These are phyloP conservation scores for Neolamprologus tretocephalus DNA, from an alignment of 2,113 vertebrate species.

Conservation along the genomic window DNA sequence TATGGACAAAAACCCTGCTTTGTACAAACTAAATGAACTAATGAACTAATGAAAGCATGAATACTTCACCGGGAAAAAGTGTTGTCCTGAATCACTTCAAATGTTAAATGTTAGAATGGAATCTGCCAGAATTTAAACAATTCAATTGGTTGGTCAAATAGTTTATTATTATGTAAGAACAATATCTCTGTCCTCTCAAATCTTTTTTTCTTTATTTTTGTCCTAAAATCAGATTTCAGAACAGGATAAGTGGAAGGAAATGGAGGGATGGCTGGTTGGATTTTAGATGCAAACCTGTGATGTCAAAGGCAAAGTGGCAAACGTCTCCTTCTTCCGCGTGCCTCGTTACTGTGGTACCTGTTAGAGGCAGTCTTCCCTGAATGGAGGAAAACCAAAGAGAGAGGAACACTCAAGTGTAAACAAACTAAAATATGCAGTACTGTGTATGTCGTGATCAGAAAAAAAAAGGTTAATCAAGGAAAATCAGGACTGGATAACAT, in stretches of 20 bases:
- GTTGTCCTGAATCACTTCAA: neutral
- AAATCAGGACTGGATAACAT: neutral
- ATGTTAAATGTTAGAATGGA: neutral
- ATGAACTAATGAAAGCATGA: neutral
- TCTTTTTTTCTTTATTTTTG: neutral
- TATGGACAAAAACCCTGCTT: rapidly evolving
- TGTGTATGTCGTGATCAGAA: rapidly evolving
- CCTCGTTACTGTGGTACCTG: conserved; percentile 81
- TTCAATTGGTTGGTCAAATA: neutral
- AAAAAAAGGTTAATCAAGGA: neutral
- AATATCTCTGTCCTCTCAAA: neutral
- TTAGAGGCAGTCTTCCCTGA: conserved; percentile 82
- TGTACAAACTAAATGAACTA: neutral
- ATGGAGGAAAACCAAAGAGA: neutral
- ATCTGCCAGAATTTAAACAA: neutral
- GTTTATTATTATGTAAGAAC: neutral
- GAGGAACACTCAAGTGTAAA: neutral
- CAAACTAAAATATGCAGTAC: neutral
- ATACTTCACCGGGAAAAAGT: rapidly evolving
- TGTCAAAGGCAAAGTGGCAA: conserved; percentile 84
- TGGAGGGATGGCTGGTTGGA: neutral
- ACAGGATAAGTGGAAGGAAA: neutral
- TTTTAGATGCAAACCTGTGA: conserved; percentile 78
- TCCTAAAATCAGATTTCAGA: neutral
- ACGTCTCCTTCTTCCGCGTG: conserved; percentile 80